Percentiles rank a stretch among this genome's conserved stretches.
These are phyloP conservation scores for Eudemis profundana DNA, from an alignment of 2,888 invertebrate species.

Conservation along the genomic window DNA sequence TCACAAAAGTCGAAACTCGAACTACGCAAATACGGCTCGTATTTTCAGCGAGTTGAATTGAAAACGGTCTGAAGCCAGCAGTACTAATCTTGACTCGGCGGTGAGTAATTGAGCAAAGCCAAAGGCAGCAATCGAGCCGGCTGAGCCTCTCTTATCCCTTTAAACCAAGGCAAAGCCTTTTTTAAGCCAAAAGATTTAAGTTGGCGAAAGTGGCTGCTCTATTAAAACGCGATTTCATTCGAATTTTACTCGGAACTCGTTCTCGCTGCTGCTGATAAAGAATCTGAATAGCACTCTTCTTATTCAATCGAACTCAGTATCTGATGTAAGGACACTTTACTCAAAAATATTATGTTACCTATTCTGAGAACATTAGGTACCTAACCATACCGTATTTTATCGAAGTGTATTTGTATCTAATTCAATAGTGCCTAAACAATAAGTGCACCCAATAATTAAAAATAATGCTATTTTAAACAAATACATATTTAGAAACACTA, in stretches of 20 bases:
- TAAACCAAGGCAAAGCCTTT: conserved; percentile 84
- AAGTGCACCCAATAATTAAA: no score
- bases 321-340: background rate
- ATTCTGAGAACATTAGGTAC: no score
- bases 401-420: no score
- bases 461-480: no score
- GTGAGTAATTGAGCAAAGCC: conserved; percentile 80
- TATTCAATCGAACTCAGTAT: conserved; percentile 25
- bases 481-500: no score
- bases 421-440: no score
- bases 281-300: conserved; percentile 33
- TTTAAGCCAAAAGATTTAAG: conserved; percentile 84
- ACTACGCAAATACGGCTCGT: conserved; percentile 54
- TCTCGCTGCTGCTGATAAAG: conserved; percentile 37
- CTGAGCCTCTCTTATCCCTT: conserved; percentile 81
- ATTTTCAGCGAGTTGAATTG: conserved; percentile 41
- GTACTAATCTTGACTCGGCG: conserved; percentile 73
- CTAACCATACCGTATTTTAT: no score
- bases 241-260: conserved; percentile 62
- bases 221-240: conserved; percentile 80
- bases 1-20: conserved; percentile 49
- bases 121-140: conserved; percentile 78
- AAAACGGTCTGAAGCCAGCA: conserved; percentile 37
- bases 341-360: background rate
- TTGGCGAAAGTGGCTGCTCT: conserved; percentile 83